A percentile compares a stretch with the other conserved stretches of the same genome.
phyloP scores from a whole-genome alignment of 2,888 invertebrate species.

The Papilio protenor region DNA sequence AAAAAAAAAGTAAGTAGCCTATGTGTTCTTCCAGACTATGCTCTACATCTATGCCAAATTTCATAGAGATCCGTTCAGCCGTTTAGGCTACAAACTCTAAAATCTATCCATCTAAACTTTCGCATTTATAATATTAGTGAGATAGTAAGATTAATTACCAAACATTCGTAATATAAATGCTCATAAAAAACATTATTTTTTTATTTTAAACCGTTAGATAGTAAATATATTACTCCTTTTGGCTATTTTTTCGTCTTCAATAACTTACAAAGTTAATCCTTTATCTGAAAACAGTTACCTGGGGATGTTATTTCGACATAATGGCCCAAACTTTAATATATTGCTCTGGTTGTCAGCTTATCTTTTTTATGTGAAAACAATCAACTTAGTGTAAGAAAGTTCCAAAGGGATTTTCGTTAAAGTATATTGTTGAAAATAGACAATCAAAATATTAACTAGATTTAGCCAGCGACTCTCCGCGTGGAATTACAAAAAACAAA shows the following conservation, averaged over 20 bases:
- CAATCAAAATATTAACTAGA: neutral
- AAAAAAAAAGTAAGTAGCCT: neutral
- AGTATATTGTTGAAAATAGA: neutral
- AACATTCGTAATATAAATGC: too few species aligned
- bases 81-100: too few species aligned
- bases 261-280: conserved; percentile 6
- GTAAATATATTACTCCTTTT: neutral
- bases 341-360: neutral
- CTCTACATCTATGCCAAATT: too few species aligned
- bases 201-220: neutral
- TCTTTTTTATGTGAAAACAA: conserved; percentile 10
- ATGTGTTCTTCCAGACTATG: too few species aligned
- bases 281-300: conserved; percentile 28
- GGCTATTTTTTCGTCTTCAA: neutral
- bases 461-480: too few species aligned
- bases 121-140: too few species aligned
- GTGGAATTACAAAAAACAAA: too few species aligned
- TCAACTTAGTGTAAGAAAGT: neutral
- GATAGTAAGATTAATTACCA: too few species aligned
- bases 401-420: too few species aligned
- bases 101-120: too few species aligned
- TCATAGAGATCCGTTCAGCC: too few species aligned
- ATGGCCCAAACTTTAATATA: conserved; percentile 20
- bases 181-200: too few species aligned
- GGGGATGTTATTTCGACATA: conserved; percentile 4